A percentile compares a stretch with the other conserved stretches of the same genome.
These are phyloP conservation scores for Siphonodentalium dalli DNA, from an alignment of 2,888 invertebrate species.

Conservation along the genomic window DNA sequence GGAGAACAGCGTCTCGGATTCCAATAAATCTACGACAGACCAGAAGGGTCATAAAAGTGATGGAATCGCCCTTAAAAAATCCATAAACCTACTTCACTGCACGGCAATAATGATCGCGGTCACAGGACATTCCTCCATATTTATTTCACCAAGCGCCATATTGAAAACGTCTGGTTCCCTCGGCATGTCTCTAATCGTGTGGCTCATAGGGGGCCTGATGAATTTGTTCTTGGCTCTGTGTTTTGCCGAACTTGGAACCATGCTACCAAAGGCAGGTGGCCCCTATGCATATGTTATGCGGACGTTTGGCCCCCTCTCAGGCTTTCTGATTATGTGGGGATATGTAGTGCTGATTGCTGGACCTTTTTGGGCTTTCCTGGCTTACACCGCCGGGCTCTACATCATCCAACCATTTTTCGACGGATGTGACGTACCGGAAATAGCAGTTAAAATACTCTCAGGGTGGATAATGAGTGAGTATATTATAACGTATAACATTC, in stretches of 20 bases:
- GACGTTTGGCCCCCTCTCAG: slow-evolving; percentile 67
- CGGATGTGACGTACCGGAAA: slow-evolving; percentile 41
- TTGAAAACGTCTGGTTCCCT: slow-evolving; percentile 85
- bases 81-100: slow-evolving; percentile 47
- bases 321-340: slow-evolving; percentile 70
- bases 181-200: slow-evolving; percentile 92
- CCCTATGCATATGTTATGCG: slow-evolving; percentile 75
- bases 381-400: slow-evolving; percentile 65
- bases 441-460: slow-evolving; percentile 44
- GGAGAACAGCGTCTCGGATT: too few relatives aligned
- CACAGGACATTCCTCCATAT: slow-evolving; percentile 71
- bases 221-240: slow-evolving; percentile 69
- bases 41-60: too few relatives aligned
- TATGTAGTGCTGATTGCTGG: slow-evolving; percentile 56
- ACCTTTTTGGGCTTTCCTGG: slow-evolving; percentile 64
- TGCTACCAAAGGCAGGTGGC: slow-evolving; percentile 81
- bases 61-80: too few relatives aligned
- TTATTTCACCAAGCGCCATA: slow-evolving; percentile 96
- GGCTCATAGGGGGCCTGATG: slow-evolving; percentile 92
- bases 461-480: slow-evolving; percentile 51
- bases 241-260: slow-evolving; percentile 82
- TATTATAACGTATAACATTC: not conserved
- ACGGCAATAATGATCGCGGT: slow-evolving; percentile 50
- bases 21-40: too few relatives aligned
- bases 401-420: slow-evolving; percentile 49